Evolutionary conservation across 2,113 vertebrate species (phyloP).

Genomic region (Ploceus nigricollis): DNA sequence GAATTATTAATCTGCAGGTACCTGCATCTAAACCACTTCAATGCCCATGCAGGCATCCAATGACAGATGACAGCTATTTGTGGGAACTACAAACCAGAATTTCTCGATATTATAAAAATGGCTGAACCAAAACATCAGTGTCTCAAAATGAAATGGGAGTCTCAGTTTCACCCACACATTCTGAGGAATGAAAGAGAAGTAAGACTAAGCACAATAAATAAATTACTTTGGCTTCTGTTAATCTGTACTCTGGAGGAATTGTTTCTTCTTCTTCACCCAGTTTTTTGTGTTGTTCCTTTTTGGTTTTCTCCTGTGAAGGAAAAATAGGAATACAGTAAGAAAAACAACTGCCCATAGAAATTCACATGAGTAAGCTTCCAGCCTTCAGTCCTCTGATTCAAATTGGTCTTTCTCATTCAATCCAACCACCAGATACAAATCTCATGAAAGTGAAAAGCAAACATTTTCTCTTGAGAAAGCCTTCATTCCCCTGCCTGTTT

Average conservation of each 20-base stretch:
- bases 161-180: background rate
- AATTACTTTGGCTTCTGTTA: conserved; percentile 69
- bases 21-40: background rate
- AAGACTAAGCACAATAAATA: background rate
- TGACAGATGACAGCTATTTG: background rate
- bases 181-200: background rate
- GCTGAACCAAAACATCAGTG: background rate
- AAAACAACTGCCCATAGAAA: background rate
- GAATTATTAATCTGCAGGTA: background rate
- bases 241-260: conserved; percentile 74
- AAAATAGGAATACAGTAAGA: background rate
- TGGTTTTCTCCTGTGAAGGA: conserved; percentile 65
- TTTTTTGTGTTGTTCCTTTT: conserved; percentile 66
- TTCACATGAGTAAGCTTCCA: background rate
- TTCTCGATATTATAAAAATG: background rate
- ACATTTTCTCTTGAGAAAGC: background rate
- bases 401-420: background rate
- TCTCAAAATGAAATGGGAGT: background rate
- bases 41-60: background rate
- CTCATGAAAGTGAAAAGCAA: background rate
- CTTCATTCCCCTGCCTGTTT: background rate
- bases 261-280: conserved; percentile 77
- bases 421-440: background rate
- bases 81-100: background rate
- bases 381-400: background rate